phyloP scores from a whole-genome alignment of 2,113 vertebrate species.

The Cariama cristata region DNA sequence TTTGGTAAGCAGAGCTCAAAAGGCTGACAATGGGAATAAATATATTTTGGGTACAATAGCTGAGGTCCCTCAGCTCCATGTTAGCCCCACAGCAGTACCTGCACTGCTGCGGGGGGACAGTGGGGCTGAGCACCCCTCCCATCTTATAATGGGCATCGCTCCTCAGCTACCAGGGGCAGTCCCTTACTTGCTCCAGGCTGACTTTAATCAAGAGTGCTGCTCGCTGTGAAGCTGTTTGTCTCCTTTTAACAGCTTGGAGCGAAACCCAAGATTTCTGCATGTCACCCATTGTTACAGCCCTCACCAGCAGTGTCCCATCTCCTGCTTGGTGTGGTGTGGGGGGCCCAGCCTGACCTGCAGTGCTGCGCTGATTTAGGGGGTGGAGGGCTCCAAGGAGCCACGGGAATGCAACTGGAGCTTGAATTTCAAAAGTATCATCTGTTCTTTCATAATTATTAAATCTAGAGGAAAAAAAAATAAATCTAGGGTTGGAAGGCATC shows the following conservation, averaged over 20 bases:
- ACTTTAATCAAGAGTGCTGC: background rate
- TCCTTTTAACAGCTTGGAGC: background rate
- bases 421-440: background rate
- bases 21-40: background rate
- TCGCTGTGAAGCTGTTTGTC: background rate
- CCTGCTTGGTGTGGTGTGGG: accelerated
- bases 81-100: background rate
- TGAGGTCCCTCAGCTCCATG: background rate
- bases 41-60: background rate
- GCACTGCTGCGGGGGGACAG: background rate
- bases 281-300: background rate
- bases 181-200: background rate
- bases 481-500: background rate
- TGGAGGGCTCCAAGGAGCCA: background rate
- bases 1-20: background rate
- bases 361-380: accelerated
- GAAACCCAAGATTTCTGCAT: background rate
- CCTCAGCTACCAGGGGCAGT: background rate
- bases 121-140: background rate
- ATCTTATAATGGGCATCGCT: accelerated
- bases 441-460: background rate
- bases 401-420: background rate
- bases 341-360: no score
- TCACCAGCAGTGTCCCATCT: no score
- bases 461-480: background rate